Base-by-base conservation (phyloP, 2,888 invertebrate species). In the Leptinotarsa rubiginosa region DNA sequence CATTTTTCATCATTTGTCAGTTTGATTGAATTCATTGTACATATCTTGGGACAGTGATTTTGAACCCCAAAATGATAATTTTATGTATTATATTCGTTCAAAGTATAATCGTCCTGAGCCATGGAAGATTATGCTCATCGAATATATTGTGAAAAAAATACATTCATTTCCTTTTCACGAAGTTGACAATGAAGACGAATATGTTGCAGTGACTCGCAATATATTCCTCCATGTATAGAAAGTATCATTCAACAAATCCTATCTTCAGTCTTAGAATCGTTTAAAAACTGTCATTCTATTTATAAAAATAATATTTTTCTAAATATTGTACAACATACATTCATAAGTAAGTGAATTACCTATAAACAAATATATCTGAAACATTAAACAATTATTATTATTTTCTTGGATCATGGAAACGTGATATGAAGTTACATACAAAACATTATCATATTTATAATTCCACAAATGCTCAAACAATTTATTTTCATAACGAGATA, bases 241-340 rank as follows among this genome's bases (percentile, higher is more conserved):
- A 41, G 12, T 75, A 72, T 76, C 75, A 72, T 78, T 81, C 81
- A 84, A 83, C 83, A 82, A 84, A 83, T 82, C 83, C 83, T 84
- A 85, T 83, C 86, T 81, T 86, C 87, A 87, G 87, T 87, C 87
- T 87, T 83, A 79, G 75, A 77, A 78, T 79, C 85, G 83, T 80
- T 82, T 78, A 80, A 82, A 80, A 81, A 80, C 81, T 81, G 76
- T 79, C 83, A 81, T 83, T 79, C 81, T 81, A 78, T 79, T 79
- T 81, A 83, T 85, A 85, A 85, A 86, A 86, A 85, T 84, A 85
- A 86, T 85, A 85, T 85, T 83, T 84, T 81, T 83, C 80, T 81
- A 81, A 80, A 80, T 82, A 81, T 79, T 77, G 77, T 80, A 80
- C 79, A 79, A 79, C 81, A 81, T 81, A 78, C 81, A 78, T 81